Evolutionary conservation across 1,140 invertebrate species (phyloP).

Genomic region (Cataglyphis hispanica): DNA sequence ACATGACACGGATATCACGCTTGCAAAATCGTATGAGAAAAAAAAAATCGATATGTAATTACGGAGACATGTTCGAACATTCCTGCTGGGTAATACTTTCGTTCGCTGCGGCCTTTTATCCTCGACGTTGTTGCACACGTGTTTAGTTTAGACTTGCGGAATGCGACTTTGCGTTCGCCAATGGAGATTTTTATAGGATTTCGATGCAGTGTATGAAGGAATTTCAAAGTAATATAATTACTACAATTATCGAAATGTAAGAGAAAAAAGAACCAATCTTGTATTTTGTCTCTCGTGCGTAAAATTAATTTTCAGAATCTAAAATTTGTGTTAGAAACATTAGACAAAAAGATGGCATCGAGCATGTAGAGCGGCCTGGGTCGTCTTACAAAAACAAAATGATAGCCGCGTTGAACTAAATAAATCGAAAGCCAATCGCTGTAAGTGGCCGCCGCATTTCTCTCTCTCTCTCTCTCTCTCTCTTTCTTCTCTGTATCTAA

Average conservation of each 20-base stretch:
- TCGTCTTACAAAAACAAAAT: conserved; percentile 1
- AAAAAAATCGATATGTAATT: conserved; percentile 18
- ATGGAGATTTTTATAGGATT: background rate
- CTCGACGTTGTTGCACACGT: background rate
- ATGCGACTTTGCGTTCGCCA: conserved; percentile 14
- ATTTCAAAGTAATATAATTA: background rate
- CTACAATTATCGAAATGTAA: background rate
- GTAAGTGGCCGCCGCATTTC: background rate
- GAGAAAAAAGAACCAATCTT: background rate
- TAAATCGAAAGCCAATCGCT: conserved; percentile 40
- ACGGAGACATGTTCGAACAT: conserved; percentile 16
- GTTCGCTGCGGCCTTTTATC: conserved; percentile 38
- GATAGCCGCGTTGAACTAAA: conserved; percentile 15
- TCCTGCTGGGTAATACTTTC: conserved; percentile 27
- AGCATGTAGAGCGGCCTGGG: background rate
- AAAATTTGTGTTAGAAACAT: background rate
- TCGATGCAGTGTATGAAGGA: background rate
- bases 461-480: background rate
- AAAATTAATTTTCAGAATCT: background rate
- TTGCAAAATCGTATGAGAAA: background rate
- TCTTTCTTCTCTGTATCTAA: background rate
- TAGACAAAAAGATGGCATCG: background rate
- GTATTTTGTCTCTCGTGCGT: background rate
- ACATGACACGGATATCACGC: background rate
- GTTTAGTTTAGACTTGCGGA: conserved; percentile 6